Conservation (phyloP, 2,888 invertebrate species). For the Philaethria dido region DNA sequence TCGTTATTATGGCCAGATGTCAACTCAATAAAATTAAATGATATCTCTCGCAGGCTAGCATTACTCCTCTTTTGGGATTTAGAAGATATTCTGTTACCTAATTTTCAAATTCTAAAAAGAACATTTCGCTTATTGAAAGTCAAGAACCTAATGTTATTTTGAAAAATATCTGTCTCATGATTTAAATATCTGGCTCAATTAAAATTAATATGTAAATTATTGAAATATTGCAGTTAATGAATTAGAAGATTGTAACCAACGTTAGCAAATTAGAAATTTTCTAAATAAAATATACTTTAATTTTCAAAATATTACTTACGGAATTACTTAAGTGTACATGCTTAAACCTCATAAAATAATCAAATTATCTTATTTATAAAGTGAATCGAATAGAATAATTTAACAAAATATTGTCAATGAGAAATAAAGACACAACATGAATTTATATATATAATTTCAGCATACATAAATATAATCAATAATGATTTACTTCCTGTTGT, state of each 20-base stretch:
- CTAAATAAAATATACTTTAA: too few relatives aligned
- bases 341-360: too few relatives aligned
- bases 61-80: background rate
- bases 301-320: too few relatives aligned
- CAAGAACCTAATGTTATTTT: too few relatives aligned
- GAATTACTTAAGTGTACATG: too few relatives aligned
- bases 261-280: too few relatives aligned
- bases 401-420: background rate
- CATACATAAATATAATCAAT: background rate
- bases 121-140: too few relatives aligned
- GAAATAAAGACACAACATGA: background rate
- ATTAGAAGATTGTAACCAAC: too few relatives aligned
- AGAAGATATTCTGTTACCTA: background rate
- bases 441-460: background rate
- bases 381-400: background rate
- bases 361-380: background rate
- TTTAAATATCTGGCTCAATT: too few relatives aligned
- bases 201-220: too few relatives aligned
- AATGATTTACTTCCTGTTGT: background rate
- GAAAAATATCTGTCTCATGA: too few relatives aligned
- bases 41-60: background rate
- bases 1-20: constrained; percentile 47
- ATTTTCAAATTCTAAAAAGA: background rate
- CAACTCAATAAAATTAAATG: constrained; percentile 18
- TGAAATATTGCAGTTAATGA: too few relatives aligned